phyloP scores from a whole-genome alignment of 2,888 invertebrate species.

The Rhynchonema sp. region DNA sequence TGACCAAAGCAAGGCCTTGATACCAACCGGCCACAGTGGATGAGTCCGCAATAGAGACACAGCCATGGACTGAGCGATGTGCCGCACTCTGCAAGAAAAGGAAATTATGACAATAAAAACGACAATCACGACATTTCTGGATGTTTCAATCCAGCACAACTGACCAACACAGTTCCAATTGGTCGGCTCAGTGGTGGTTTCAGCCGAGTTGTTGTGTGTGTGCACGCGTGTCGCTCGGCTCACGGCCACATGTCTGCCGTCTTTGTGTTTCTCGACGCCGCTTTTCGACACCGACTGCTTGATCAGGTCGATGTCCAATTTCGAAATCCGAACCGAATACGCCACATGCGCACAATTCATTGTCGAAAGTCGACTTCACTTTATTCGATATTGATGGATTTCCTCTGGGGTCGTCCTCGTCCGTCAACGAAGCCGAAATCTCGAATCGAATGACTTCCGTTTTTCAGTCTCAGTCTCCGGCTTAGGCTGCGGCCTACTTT shows the following conservation, averaged over 20 bases:
- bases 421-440: too few relatives aligned
- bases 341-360: conserved; percentile 5
- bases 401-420: too few relatives aligned
- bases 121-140: neutral
- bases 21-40: conserved; percentile 46
- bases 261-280: too few relatives aligned
- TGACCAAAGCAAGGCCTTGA: neutral
- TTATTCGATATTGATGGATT: too few relatives aligned
- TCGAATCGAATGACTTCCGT: too few relatives aligned
- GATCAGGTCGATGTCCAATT: conserved; percentile 3
- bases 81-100: conserved; percentile 9
- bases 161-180: conserved; percentile 8
- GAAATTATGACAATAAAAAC: neutral
- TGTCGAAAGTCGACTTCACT: neutral
- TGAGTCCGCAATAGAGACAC: conserved; percentile 51
- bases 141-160: neutral
- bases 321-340: conserved; percentile 4
- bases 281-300: conserved; percentile 6
- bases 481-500: too few relatives aligned
- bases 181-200: neutral
- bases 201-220: neutral
- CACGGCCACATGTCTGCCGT: too few relatives aligned
- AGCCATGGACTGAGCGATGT: conserved; percentile 45
- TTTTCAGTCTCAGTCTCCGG: too few relatives aligned
- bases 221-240: neutral